These are phyloP conservation scores for Mythimna vitellina DNA, from an alignment of 2,888 invertebrate genomes.

Conservation along the genomic window DNA sequence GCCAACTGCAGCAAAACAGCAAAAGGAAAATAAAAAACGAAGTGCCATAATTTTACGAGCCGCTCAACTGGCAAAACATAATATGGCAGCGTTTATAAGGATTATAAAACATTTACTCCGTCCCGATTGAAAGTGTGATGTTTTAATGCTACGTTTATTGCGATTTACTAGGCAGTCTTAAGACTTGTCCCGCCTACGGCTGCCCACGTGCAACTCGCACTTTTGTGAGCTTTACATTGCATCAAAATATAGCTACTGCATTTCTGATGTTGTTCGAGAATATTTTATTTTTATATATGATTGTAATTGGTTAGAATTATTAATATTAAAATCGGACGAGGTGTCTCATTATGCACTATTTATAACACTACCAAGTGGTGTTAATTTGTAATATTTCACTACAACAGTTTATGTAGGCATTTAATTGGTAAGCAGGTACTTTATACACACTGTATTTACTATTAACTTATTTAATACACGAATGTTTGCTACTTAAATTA, in stretches of 20 bases:
- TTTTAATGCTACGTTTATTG: constrained; percentile 80
- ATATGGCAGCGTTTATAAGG: constrained; percentile 68
- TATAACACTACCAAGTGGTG: too few species aligned
- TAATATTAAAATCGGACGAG: too few species aligned
- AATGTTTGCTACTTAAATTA: background rate
- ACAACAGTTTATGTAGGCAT: background rate
- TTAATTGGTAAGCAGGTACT: constrained; percentile 3
- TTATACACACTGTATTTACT: background rate
- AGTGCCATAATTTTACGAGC: constrained; percentile 19
- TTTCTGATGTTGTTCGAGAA: constrained; percentile 4
- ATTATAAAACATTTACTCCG: constrained; percentile 75
- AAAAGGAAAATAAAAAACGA: constrained; percentile 1
- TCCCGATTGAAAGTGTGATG: constrained; percentile 71
- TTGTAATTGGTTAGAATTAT: background rate
- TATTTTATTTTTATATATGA: constrained; percentile 4
- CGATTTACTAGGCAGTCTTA: constrained; percentile 78
- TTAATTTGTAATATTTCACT: constrained; percentile 17
- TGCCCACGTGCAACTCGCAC: constrained; percentile 69
- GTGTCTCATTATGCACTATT: background rate
- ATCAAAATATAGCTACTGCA: constrained; percentile 56
- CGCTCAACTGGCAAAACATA: constrained; percentile 16
- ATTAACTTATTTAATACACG: background rate
- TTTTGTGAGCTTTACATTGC: constrained; percentile 54
- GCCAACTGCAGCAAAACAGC: background rate
- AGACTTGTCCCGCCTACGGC: constrained; percentile 78